Evolutionary conservation across 2,113 vertebrate genomes (phyloP).

Genomic region (Anolis carolinensis): DNA sequence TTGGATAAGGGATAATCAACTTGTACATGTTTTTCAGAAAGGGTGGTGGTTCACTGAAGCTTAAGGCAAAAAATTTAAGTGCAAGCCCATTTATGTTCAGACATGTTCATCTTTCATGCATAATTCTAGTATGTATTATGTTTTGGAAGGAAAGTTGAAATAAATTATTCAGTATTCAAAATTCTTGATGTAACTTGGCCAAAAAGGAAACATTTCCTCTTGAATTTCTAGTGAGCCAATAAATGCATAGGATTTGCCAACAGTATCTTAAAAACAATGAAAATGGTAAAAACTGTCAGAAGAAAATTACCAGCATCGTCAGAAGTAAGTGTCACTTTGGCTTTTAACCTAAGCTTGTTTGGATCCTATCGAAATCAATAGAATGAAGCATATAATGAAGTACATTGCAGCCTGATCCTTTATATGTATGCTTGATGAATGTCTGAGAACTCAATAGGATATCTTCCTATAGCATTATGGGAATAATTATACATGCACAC

Average conservation of each 20-base stretch:
- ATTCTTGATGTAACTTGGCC: neutral
- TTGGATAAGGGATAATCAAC: too few species aligned
- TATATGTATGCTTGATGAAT: neutral
- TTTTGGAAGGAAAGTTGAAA: neutral
- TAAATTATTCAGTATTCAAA: neutral
- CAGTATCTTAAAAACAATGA: neutral
- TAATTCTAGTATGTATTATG: neutral
- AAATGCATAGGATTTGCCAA: neutral
- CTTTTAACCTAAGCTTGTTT: neutral
- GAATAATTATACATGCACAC: neutral
- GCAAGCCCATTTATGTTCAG: neutral
- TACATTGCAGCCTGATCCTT: neutral
- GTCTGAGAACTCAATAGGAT: neutral
- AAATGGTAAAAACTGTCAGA: neutral
- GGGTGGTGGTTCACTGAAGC: neutral
- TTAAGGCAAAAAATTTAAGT: slow-evolving; percentile 8
- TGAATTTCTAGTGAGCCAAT: neutral
- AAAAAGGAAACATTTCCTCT: neutral
- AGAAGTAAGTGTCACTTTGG: neutral
- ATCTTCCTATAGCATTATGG: neutral
- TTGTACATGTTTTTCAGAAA: neutral
- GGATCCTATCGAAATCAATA: neutral
- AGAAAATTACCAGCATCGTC: neutral
- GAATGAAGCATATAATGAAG: neutral
- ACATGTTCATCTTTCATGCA: neutral